These are phyloP conservation scores for Seriola dumerili DNA, from an alignment of 2,113 vertebrate genomes.

Conservation along the genomic window DNA sequence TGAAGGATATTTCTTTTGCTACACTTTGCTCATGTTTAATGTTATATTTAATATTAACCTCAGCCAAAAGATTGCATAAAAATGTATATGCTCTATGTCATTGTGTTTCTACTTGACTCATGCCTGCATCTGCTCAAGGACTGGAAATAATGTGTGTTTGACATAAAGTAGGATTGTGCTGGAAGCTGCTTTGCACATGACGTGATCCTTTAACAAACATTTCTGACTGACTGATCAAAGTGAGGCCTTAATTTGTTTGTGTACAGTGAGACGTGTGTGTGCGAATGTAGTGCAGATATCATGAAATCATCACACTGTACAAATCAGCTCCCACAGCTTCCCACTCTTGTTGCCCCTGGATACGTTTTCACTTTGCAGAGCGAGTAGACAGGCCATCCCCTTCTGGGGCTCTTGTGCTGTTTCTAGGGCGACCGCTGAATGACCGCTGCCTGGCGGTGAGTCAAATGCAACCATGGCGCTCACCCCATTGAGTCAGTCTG, in stretches of 20 bases:
- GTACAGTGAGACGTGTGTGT: slow-evolving; percentile 8
- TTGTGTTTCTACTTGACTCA: slow-evolving; percentile 22
- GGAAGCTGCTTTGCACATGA: slow-evolving; percentile 60
- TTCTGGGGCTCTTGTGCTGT: slow-evolving; percentile 75
- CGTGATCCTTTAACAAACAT: slow-evolving; percentile 39
- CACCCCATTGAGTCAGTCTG: slow-evolving; percentile 73
- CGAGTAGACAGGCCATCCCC: slow-evolving; percentile 57
- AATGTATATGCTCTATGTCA: neutral
- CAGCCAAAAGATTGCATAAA: slow-evolving; percentile 5
- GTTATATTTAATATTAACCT: neutral
- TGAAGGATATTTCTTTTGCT: neutral
- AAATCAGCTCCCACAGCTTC: slow-evolving; percentile 48
- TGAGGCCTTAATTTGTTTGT: slow-evolving; percentile 33
- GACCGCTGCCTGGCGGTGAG: slow-evolving; percentile 75
- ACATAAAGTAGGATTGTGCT: slow-evolving; percentile 59
- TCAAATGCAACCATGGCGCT: slow-evolving; percentile 71
- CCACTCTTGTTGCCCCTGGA: slow-evolving; percentile 65
- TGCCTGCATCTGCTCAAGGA: slow-evolving; percentile 25
- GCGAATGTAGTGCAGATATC: slow-evolving; percentile 29
- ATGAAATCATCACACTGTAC: slow-evolving; percentile 56
- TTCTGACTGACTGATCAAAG: slow-evolving; percentile 64
- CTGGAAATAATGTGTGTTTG: slow-evolving; percentile 46
- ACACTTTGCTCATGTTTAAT: slow-evolving; percentile 62
- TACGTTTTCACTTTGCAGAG: slow-evolving; percentile 61
- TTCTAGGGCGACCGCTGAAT: slow-evolving; percentile 82